A percentile compares a stretch with the other conserved stretches of the same genome.
phyloP scores from a whole-genome alignment of 2,113 vertebrate species.

The Xiphophorus couchianus region DNA sequence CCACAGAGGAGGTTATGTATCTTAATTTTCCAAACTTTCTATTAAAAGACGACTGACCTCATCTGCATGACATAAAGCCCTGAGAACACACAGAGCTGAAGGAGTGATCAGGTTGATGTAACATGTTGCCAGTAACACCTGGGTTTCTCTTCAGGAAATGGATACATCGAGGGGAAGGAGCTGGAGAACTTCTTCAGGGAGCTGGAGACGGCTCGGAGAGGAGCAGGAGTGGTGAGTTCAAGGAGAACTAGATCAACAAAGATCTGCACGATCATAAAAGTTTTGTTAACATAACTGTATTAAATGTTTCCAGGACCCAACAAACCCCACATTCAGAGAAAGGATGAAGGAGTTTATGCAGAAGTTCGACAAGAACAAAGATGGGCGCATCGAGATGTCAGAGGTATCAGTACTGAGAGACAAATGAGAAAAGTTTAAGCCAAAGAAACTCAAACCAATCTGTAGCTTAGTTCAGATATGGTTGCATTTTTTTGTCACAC shows the following conservation, averaged over 20 bases:
- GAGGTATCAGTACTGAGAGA: slow-evolving; percentile 80
- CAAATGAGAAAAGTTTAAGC: background rate
- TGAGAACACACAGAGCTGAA: background rate
- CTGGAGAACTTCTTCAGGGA: slow-evolving; percentile 97
- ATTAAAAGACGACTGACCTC: slow-evolving; percentile 7
- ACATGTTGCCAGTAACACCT: background rate
- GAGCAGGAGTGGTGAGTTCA: slow-evolving; percentile 90
- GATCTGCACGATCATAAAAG: background rate
- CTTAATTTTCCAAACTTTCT: background rate
- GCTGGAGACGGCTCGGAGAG: slow-evolving; percentile 90
- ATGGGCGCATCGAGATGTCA: slow-evolving; percentile 96
- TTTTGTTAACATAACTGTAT: background rate
- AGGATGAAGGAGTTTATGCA: slow-evolving; percentile 98
- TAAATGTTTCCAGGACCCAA: slow-evolving; percentile 79
- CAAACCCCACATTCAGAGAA: slow-evolving; percentile 87
- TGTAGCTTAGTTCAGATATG: background rate
- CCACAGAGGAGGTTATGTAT: background rate
- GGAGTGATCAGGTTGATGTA: too few relatives aligned
- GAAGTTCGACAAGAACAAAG: slow-evolving; percentile 96
- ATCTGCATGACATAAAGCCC: background rate
- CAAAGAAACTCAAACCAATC: background rate
- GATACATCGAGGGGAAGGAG: slow-evolving; percentile 98
- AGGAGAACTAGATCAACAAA: background rate
- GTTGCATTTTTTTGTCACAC: background rate
- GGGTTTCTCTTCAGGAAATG: slow-evolving; percentile 85